These are phyloP conservation scores for human (Homo sapiens) DNA, from an alignment of 2,113 vertebrate species.

Conservation along the genomic window GRCh38 chr15:82298501-82299000, in stretches of 20 bases:
- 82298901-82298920: conserved; percentile 87
- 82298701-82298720: conserved; percentile 85
- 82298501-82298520: fast-evolving
- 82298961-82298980: fast-evolving
- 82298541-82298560: background rate
- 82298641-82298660: conserved; percentile 86
- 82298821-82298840: conserved; percentile 88
- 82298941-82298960: too few relatives aligned
- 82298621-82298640: conserved; percentile 92
- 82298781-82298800: conserved; percentile 85
- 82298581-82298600: conserved; percentile 92
- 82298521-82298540: background rate
- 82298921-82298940: too few relatives aligned
- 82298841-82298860: conserved; percentile 88
- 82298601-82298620: conserved; percentile 92
- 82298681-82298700: conserved; percentile 88
- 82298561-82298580: conserved; percentile 77
- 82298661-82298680: conserved; percentile 53
- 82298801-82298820: background rate
- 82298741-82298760: conserved; percentile 88
- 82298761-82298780: conserved; percentile 91
- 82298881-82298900: conserved; percentile 93
- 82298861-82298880: conserved; percentile 84
- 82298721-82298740: conserved; percentile 93
- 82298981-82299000: too few relatives aligned